Percentiles rank a stretch among this genome's conserved stretches.
Evolutionary conservation across 2,113 vertebrate genomes (phyloP).

Genomic region (Rissa tridactyla): DNA sequence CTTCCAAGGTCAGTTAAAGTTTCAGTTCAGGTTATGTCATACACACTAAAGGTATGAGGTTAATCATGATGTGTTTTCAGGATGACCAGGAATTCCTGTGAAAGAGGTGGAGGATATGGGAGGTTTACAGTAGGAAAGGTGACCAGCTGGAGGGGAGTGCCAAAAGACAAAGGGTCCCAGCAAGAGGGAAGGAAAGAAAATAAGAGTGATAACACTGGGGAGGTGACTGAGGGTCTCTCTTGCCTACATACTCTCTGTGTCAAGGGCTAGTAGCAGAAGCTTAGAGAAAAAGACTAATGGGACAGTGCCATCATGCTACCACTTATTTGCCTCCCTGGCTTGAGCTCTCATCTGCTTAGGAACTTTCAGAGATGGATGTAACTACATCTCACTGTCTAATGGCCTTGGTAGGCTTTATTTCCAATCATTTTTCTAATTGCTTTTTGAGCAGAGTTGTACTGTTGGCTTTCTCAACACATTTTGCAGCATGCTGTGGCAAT

Average conservation of each 20-base stretch:
- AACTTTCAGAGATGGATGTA: neutral
- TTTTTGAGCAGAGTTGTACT: neutral
- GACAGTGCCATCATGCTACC: neutral
- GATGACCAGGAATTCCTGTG: neutral
- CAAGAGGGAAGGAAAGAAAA: neutral
- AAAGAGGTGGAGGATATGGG: neutral
- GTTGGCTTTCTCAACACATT: neutral
- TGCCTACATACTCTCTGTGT: neutral
- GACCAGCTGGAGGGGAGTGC: neutral
- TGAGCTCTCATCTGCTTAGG: neutral
- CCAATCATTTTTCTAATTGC: neutral
- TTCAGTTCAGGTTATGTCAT: neutral
- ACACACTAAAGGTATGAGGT: neutral
- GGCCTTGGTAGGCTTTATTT: neutral
- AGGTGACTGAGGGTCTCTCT: neutral
- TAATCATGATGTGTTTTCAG: neutral
- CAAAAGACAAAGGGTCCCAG: neutral
- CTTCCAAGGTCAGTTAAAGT: neutral
- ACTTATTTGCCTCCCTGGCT: neutral
- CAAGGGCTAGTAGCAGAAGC: neutral
- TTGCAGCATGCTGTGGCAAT: neutral
- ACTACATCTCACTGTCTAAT: neutral
- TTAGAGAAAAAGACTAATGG: neutral
- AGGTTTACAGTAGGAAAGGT: neutral
- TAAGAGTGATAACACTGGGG: neutral